Evolutionary conservation across 2,888 invertebrate genomes (phyloP).

Genomic region (Habroteleia sp.): DNA sequence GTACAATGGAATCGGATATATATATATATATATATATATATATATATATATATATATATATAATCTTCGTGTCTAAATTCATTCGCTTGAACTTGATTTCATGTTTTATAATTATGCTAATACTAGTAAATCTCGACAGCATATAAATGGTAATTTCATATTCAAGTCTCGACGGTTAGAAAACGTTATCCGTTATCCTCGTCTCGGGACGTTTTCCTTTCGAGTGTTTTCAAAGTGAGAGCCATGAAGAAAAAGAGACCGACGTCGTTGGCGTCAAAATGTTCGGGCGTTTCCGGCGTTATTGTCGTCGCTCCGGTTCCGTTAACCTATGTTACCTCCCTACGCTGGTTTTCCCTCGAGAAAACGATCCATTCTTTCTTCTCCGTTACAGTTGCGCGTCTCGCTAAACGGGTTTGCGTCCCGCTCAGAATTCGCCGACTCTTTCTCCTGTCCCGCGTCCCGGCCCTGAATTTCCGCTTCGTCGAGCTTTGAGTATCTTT

Average conservation of each 20-base stretch:
- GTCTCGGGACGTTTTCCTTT: constrained; percentile 38
- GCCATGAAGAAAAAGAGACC: constrained; percentile 29
- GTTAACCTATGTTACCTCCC: constrained; percentile 57
- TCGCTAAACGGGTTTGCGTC: constrained; percentile 56
- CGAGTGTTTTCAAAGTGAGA: constrained; percentile 23
- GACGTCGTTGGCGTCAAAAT: constrained; percentile 54
- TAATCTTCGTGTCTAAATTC: constrained; percentile 7
- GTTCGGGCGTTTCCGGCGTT: constrained; percentile 58
- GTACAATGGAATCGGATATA: too few species aligned
- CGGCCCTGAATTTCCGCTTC: constrained; percentile 38
- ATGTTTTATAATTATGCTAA: constrained; percentile 28
- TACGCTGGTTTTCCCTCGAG: constrained; percentile 56
- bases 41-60: too few species aligned
- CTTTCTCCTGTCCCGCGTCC: background rate
- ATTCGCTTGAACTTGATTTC: background rate
- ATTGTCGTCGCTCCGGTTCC: constrained; percentile 51
- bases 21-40: too few species aligned
- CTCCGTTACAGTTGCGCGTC: constrained; percentile 53
- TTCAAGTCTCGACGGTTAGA: constrained; percentile 6
- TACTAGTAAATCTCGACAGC: constrained; percentile 22
- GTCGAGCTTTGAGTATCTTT: constrained; percentile 51
- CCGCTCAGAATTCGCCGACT: constrained; percentile 32
- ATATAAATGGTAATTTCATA: constrained; percentile 27
- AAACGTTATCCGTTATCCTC: constrained; percentile 42
- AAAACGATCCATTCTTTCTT: constrained; percentile 54